phyloP scores from a whole-genome alignment of 2,888 invertebrate species.

The Carterocephalus palaemon region DNA sequence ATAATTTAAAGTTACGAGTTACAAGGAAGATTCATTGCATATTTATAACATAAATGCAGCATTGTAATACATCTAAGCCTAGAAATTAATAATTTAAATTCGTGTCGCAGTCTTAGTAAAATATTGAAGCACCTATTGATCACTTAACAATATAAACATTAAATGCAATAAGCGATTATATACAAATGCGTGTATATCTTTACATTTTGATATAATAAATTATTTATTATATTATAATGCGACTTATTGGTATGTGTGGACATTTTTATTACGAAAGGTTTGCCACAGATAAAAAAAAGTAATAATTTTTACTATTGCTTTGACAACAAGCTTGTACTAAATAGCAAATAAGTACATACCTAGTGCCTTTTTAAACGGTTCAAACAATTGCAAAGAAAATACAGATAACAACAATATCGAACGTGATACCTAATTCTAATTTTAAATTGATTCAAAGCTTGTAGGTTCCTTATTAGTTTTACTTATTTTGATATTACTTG shows the following conservation, averaged over 20 bases:
- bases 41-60: slow-evolving; percentile 18
- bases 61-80: slow-evolving; percentile 32
- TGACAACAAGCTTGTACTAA: too few relatives aligned
- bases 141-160: slow-evolving; percentile 40
- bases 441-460: too few relatives aligned
- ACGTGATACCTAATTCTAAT: too few relatives aligned
- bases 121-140: slow-evolving; percentile 65
- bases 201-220: slow-evolving; percentile 1
- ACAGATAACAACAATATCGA: too few relatives aligned
- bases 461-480: too few relatives aligned
- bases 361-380: too few relatives aligned
- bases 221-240: slow-evolving; percentile 1
- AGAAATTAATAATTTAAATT: slow-evolving; percentile 61
- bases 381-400: too few relatives aligned
- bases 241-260: too few relatives aligned
- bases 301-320: too few relatives aligned
- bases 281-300: too few relatives aligned
- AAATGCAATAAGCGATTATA: slow-evolving; percentile 36
- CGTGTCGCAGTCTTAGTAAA: slow-evolving; percentile 71
- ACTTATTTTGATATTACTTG: background rate
- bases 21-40: slow-evolving; percentile 9
- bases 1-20: background rate
- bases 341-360: too few relatives aligned
- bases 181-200: slow-evolving; percentile 30
- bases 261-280: too few relatives aligned